Percentiles rank a stretch among this genome's conserved stretches.
Evolutionary conservation across 2,113 vertebrate species (phyloP).

Genomic region (Entosphenus tridentatus): DNA sequence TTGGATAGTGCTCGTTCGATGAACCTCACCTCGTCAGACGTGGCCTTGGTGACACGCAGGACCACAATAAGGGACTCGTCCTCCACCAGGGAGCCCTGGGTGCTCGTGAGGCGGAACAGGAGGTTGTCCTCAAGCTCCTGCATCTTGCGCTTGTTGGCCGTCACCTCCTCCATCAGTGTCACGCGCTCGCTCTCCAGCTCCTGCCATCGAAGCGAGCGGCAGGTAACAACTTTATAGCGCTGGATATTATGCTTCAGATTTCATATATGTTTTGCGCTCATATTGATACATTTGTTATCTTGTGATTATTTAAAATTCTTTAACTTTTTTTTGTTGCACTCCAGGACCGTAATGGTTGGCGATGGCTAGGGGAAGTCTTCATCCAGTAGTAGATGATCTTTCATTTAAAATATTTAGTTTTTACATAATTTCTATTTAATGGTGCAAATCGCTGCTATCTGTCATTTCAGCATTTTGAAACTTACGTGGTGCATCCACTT

Average conservation of each 20-base stretch:
- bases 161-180: slow-evolving; percentile 40
- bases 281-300: no score
- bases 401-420: no score
- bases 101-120: slow-evolving; percentile 36
- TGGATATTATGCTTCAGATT: neutral
- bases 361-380: no score
- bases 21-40: slow-evolving; percentile 33
- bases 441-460: no score
- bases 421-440: no score
- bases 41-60: slow-evolving; percentile 33
- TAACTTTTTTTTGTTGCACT: no score
- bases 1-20: no score
- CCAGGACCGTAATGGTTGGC: no score
- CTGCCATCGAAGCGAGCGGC: slow-evolving; percentile 14
- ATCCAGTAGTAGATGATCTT: no score
- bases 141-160: slow-evolving; percentile 43
- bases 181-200: slow-evolving; percentile 45
- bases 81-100: slow-evolving; percentile 42
- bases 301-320: no score
- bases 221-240: neutral
- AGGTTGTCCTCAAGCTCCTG: slow-evolving; percentile 47
- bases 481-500: no score
- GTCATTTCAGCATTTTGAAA: no score
- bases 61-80: slow-evolving; percentile 44
- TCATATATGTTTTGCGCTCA: neutral